Conservation (phyloP, 1,140 invertebrate species). For the Atta colombica region DNA sequence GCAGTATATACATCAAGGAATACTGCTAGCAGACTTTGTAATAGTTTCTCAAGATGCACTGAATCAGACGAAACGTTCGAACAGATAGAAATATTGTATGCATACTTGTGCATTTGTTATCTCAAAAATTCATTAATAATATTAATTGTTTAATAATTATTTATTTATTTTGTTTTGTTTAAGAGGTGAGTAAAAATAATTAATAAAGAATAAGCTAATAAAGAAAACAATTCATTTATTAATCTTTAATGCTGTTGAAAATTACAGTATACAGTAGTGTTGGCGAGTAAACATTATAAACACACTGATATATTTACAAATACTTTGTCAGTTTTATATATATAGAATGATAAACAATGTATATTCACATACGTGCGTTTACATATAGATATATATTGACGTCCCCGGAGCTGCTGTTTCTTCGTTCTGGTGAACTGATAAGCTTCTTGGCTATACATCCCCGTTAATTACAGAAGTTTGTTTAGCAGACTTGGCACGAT, state of each 20-base stretch:
- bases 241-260: neutral
- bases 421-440: conserved; percentile 51
- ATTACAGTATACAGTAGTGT: neutral
- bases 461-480: conserved; percentile 62
- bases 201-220: neutral
- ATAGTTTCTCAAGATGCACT: neutral
- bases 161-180: conserved; percentile 14
- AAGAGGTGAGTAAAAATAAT: neutral
- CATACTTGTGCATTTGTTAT: neutral
- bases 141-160: conserved; percentile 3
- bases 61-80: neutral
- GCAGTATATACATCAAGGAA: neutral
- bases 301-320: neutral
- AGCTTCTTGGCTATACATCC: conserved; percentile 52
- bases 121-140: neutral
- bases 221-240: neutral
- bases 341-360: neutral
- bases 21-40: neutral
- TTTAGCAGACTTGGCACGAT: conserved; percentile 59
- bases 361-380: neutral
- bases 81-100: neutral
- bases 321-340: neutral
- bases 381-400: conserved; percentile 32
- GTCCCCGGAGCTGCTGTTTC: conserved; percentile 15
- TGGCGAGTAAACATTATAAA: neutral